A percentile compares a stretch with the other conserved stretches of the same genome.
These are phyloP conservation scores for Rhabdomys dilectus DNA, from an alignment of 2,113 vertebrate genomes.

Conservation along the genomic window DNA sequence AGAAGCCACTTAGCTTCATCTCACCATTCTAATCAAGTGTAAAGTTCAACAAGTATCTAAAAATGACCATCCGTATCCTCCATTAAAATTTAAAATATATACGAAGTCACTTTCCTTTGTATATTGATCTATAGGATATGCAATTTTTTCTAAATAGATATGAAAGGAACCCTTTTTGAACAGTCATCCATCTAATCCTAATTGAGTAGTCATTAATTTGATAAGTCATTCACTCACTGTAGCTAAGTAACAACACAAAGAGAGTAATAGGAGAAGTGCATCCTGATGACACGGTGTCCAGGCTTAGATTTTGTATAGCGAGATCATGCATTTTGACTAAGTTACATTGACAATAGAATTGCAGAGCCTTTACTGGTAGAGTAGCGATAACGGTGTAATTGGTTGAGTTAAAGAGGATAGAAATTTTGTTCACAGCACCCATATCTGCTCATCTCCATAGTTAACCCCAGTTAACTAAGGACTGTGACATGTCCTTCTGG, in stretches of 20 bases:
- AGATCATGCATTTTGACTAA: not conserved
- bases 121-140: not conserved
- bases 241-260: not conserved
- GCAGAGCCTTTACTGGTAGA: not conserved
- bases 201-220: conserved; percentile 27
- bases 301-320: not conserved
- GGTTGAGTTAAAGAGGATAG: not conserved
- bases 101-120: not conserved
- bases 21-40: not conserved
- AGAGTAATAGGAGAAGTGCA: not conserved
- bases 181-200: not conserved
- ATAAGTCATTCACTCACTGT: not conserved
- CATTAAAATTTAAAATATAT: not conserved
- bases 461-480: not conserved
- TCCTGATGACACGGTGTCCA: not conserved
- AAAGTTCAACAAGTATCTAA: conserved; percentile 1
- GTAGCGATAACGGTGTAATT: not conserved
- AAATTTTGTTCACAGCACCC: not conserved
- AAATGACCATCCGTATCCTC: not conserved
- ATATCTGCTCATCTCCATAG: not conserved
- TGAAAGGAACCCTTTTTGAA: conserved; percentile 8
- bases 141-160: not conserved
- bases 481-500: not conserved
- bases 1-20: not conserved
- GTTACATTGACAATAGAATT: not conserved